Evolutionary conservation across 92 coral and sea anemone genomes (phyloP).

Genomic region (Plumapathes pennacea): DNA sequence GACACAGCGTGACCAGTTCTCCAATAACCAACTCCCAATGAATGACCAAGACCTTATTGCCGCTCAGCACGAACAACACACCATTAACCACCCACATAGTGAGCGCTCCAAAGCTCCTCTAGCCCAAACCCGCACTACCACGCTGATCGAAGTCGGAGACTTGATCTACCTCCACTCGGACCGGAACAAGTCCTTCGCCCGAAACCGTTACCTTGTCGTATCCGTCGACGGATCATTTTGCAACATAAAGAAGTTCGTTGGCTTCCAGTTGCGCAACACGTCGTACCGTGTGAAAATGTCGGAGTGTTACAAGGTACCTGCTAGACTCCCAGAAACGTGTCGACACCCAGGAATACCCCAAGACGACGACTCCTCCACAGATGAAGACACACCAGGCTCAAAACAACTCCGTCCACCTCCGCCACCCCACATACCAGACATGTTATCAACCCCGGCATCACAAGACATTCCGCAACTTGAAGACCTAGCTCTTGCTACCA

Average conservation of each 20-base stretch:
- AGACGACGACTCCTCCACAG: too few species aligned
- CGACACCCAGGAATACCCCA: too few species aligned
- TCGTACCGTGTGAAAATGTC: slow-evolving; percentile 30
- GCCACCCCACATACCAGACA: too few species aligned
- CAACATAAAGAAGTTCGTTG: slow-evolving; percentile 27
- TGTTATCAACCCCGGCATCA: too few species aligned
- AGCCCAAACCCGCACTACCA: not conserved
- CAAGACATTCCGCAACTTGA: too few species aligned
- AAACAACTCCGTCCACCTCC: too few species aligned
- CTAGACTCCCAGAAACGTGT: too few species aligned
- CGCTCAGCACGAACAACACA: slow-evolving; percentile 9
- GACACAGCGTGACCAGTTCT: slow-evolving; percentile 39
- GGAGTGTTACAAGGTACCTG: slow-evolving; percentile 13
- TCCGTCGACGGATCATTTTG: slow-evolving; percentile 28
- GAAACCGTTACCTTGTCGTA: slow-evolving; percentile 33
- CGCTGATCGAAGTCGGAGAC: slow-evolving; percentile 7
- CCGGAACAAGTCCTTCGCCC: slow-evolving; percentile 25
- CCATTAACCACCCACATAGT: slow-evolving; percentile 13
- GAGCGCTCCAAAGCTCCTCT: slow-evolving; percentile 13
- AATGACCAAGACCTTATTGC: not conserved
- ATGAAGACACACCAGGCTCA: too few species aligned
- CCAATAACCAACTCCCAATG: slow-evolving; percentile 12
- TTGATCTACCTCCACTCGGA: slow-evolving; percentile 21
- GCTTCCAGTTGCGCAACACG: slow-evolving; percentile 27
- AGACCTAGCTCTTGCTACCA: too few species aligned